Percentiles rank a stretch among this genome's conserved stretches.
These are phyloP conservation scores for Echinarachnius parma DNA, from an alignment of 53 echinoderm and acorn worm species.

Conservation along the genomic window DNA sequence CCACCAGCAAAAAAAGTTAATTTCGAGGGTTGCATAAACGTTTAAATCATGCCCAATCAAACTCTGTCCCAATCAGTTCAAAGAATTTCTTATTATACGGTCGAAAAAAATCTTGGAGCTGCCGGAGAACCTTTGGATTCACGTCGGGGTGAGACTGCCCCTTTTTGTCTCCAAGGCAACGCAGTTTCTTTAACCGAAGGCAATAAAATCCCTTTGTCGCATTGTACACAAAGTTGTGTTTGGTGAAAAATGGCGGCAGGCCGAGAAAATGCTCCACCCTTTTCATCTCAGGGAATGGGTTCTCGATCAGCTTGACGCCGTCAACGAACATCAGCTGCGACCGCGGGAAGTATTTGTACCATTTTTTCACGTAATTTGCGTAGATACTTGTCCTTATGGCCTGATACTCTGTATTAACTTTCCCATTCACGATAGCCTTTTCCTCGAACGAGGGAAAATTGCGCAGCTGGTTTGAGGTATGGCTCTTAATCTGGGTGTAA, in stretches of 20 bases:
- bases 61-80: constrained; percentile 55
- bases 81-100: constrained; percentile 75
- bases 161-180: constrained; percentile 76
- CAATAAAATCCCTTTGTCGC: constrained; percentile 84
- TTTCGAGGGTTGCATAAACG: too few relatives aligned
- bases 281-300: constrained; percentile 85
- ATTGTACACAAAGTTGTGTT: constrained; percentile 70
- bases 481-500: constrained; percentile 67
- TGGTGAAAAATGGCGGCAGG: constrained; percentile 57
- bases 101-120: constrained; percentile 71
- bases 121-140: constrained; percentile 43
- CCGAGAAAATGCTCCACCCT: constrained; percentile 74
- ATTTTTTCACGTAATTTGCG: constrained; percentile 58
- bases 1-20: too few relatives aligned
- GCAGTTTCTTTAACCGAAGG: constrained; percentile 56
- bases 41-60: constrained; percentile 58
- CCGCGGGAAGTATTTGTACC: constrained; percentile 63
- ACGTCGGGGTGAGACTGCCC: constrained; percentile 84
- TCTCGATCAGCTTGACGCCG: constrained; percentile 70
- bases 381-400: constrained; percentile 81
- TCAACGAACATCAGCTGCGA: constrained; percentile 83
- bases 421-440: constrained; percentile 35
- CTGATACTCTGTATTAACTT: constrained; percentile 68
- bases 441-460: constrained; percentile 53
- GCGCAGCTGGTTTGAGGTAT: constrained; percentile 33